Evolutionary conservation across 2,113 vertebrate species (phyloP), one percentile per base, ranked within the genome.

Genomic region (Glaucidium brasilianum): DNA sequence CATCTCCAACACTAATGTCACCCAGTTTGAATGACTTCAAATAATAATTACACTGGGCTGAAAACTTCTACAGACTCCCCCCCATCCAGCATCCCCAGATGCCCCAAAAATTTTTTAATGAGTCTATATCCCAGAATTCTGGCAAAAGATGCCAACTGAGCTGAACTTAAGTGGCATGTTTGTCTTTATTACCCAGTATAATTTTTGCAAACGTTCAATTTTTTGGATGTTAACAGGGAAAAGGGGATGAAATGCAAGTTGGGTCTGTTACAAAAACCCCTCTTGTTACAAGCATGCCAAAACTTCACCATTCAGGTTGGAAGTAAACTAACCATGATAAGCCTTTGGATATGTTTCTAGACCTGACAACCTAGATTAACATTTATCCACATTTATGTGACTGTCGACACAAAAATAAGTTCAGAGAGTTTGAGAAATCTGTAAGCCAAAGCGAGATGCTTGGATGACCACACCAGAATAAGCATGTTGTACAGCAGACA

Each of bases 1-100:
- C 15, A 27, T 67, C 37, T 62, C 29, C 41, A 50, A 1, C 5
- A 25, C 15, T 41, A 79, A 3, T 0, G 1, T 15, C 2, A 30
- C 23, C 53, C 34, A 37, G 21, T 37, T 4, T 4, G 2, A 71
- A 52, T 15, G 4, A 35, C 30, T 68, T 49, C 41, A 72, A 45
- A 3, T 34, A 76, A 76, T 16, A 47, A 60, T 66, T 76, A 83
- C 17, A 53, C 1, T 11, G 22, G 25, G 41, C 1, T 58, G 50
- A 86, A 58, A 76, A 66, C 35, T 19, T 45, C 79, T 69, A 18
- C 58, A 90, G 30, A 68, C 1, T 8, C 2, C 4, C 43, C 10
- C 17, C 29, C 49, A 29, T 22, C 34, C n/a, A 69, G 45, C 50
- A 86, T 62, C 32, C 23, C 43, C n/a, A 66, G 29, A 41, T 49